These are phyloP conservation scores for Saccopteryx leptura DNA, from an alignment of 2,113 vertebrate species.

Conservation along the genomic window DNA sequence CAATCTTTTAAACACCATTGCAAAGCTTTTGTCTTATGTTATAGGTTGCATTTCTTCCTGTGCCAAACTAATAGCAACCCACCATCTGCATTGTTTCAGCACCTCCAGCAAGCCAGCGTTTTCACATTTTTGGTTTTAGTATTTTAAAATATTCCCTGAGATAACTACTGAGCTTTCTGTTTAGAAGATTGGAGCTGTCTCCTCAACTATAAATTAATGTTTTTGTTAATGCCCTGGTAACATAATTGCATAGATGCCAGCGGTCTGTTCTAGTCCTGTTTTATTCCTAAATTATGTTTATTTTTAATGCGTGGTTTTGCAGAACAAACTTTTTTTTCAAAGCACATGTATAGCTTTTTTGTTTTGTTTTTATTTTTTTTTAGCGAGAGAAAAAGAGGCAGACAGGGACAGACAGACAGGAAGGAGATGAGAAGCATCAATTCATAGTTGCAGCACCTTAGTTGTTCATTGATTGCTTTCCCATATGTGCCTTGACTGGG, in stretches of 20 bases:
- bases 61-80: not conserved
- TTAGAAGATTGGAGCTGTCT: not conserved
- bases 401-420: no score
- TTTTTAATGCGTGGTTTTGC: slow-evolving; percentile 55
- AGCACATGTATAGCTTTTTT: not conserved
- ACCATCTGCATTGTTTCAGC: not conserved
- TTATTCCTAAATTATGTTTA: slow-evolving; percentile 44
- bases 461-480: no score
- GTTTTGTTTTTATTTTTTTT: not conserved
- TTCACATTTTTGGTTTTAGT: not conserved
- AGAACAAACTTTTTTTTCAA: not conserved
- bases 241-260: not conserved
- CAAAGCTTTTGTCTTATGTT: slow-evolving; percentile 2
- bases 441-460: no score
- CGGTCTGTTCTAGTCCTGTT: not conserved
- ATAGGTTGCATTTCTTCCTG: not conserved
- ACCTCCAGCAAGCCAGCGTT: not conserved
- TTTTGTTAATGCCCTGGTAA: slow-evolving; percentile 25
- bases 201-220: not conserved
- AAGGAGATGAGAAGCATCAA: no score
- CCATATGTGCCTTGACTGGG: no score
- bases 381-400: no score
- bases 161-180: not conserved
- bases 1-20: not conserved
- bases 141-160: not conserved